Evolutionary conservation across 2,888 invertebrate species (phyloP), one percentile per base, ranked within the genome.

Genomic region (Leuctra nigra): DNA sequence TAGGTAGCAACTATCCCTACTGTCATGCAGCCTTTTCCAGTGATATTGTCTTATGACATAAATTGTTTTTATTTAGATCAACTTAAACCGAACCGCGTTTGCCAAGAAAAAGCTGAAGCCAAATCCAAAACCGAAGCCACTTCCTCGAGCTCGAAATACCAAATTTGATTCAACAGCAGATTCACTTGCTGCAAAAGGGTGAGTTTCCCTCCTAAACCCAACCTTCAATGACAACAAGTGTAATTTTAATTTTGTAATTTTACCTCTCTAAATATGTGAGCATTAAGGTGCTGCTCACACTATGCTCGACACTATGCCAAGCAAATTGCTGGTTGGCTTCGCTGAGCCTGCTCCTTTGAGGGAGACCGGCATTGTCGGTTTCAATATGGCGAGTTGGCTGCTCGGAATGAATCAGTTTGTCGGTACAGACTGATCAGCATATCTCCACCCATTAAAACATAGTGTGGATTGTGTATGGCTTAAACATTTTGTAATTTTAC

Each of bases 181-280:
- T 69, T 83, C 85, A 48, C 72, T 86, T 65, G 80, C 83, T 62
- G 75, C 83, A 25, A 82, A 82, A 78, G 86, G 86, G 86, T 86
- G 76, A 70, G 71, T 73, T 73, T 69, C 59, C 6, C 6, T 29
- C 7, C 6, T 29, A 23, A 41, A 6, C 44, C 44, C 22, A 44
- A 44, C 44, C 44, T 23, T 44, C n/a, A 4, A 44, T 44, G 44
- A 44, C 44, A 44, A 16, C 13, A 36, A 11, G 11, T 4, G n/a
- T 11, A 41, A 11, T 11, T 3, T 56, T 58, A 20, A 38, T 48
- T 54, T 18, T 48, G n/a, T 13, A 4, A 13, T 53, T 16, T 57
- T 54, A 44, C 47, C 59, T 29, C 29, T 6, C 7, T 11, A 29
- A 29, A 11, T 29, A 6, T 11, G 29, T 11, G 11, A 6, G 6